Percentiles rank a stretch among this genome's conserved stretches.
These are phyloP conservation scores for Crypturellus tataupa DNA, from an alignment of 2,797 vertebrate genomes.

Conservation along the genomic window DNA sequence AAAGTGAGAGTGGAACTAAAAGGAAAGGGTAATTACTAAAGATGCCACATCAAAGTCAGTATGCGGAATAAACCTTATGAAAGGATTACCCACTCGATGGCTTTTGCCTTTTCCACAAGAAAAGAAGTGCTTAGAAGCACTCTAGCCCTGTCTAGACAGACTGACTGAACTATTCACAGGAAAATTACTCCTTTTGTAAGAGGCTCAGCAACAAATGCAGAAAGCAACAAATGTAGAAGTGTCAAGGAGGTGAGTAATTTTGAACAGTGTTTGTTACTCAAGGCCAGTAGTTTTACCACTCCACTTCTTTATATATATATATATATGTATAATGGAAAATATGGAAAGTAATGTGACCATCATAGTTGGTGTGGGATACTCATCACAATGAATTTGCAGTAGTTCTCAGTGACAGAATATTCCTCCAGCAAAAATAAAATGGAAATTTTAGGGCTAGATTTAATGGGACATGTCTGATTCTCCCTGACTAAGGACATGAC, in stretches of 20 bases:
- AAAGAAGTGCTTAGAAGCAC: background rate
- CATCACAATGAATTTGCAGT: background rate
- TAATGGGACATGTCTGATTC: background rate
- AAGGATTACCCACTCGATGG: background rate
- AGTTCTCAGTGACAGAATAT: background rate
- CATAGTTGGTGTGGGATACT: background rate
- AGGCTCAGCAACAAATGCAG: background rate
- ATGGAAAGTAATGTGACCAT: background rate
- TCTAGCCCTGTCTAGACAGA: conserved; percentile 44
- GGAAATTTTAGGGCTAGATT: background rate
- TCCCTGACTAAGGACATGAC: background rate
- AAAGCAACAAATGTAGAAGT: background rate
- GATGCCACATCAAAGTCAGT: conserved; percentile 20
- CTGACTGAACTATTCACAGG: conserved; percentile 22
- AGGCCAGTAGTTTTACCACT: background rate
- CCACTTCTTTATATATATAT: background rate
- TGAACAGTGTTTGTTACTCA: background rate
- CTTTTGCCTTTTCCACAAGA: background rate
- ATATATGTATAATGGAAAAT: background rate
- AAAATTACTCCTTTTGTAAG: conserved; percentile 30
- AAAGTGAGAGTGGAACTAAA: conserved; percentile 24
- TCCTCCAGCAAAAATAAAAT: background rate
- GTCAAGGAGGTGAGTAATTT: background rate
- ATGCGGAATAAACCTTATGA: conserved; percentile 31
- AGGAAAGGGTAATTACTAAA: conserved; percentile 8